phyloP scores from a whole-genome alignment of 2,888 invertebrate species.

The Ischnus inquisitorius region DNA sequence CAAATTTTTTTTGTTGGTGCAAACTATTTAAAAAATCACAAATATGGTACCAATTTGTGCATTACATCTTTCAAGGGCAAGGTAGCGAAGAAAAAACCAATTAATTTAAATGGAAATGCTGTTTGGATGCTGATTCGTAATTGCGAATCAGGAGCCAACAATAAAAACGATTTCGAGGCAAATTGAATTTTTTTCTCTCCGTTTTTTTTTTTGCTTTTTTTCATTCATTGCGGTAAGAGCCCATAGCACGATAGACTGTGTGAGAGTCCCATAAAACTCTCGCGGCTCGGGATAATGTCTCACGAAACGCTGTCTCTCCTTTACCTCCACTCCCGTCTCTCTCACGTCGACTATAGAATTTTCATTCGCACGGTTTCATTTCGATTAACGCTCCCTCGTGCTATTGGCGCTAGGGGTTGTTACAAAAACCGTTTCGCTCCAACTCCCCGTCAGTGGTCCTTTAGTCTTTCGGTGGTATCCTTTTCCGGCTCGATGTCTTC shows the following conservation, averaged over 20 bases:
- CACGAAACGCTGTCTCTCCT: constrained; percentile 49
- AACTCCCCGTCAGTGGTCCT: constrained; percentile 9
- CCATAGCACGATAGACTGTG: constrained; percentile 55
- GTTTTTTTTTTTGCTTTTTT: constrained; percentile 27
- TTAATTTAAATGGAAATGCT: constrained; percentile 64
- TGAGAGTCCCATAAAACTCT: constrained; percentile 75
- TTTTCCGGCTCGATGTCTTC: constrained; percentile 78
- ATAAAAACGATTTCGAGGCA: constrained; percentile 62
- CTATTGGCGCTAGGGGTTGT: constrained; percentile 54
- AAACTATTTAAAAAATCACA: constrained; percentile 2
- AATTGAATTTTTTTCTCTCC: constrained; percentile 62
- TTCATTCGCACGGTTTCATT: constrained; percentile 85
- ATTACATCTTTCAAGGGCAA: not conserved
- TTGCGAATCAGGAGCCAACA: constrained; percentile 54
- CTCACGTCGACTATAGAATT: constrained; percentile 78
- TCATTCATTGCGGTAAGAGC: constrained; percentile 44
- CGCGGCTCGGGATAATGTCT: constrained; percentile 74
- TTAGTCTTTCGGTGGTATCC: constrained; percentile 61
- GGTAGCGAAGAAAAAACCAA: constrained; percentile 22
- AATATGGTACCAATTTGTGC: not conserved
- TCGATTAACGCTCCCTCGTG: constrained; percentile 82
- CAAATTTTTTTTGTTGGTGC: no score
- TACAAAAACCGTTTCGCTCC: constrained; percentile 27
- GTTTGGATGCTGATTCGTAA: constrained; percentile 50
- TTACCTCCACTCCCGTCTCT: constrained; percentile 32